Percentiles rank a stretch among this genome's conserved stretches.
Conservation (phyloP, 2,888 invertebrate species). For the Perdita meconis region DNA sequence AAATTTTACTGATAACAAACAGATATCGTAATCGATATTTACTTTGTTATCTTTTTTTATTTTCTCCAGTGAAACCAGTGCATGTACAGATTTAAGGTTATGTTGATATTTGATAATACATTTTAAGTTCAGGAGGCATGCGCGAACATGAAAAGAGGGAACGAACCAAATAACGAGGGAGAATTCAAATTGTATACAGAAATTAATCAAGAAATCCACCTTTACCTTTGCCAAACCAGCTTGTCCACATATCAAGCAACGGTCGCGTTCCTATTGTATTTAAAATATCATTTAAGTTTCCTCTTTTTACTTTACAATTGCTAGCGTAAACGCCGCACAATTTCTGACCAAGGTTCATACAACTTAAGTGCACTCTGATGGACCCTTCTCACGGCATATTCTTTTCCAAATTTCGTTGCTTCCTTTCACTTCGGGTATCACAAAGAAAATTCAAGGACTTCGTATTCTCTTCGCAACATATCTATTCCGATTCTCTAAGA, state of each 20-base stretch:
- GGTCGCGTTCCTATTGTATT: conserved; percentile 6
- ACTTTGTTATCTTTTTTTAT: not conserved
- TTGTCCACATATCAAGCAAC: conserved; percentile 67
- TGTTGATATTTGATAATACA: conserved; percentile 1
- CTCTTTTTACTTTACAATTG: not conserved
- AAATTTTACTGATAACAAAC: not conserved
- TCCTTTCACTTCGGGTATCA: not conserved
- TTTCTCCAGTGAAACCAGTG: not conserved
- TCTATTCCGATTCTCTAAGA: not conserved
- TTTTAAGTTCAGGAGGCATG: conserved; percentile 18
- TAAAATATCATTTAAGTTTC: conserved; percentile 4
- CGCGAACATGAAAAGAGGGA: not conserved
- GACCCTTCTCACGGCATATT: not conserved
- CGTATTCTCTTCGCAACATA: not conserved
- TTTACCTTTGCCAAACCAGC: conserved; percentile 66
- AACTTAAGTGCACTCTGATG: not conserved
- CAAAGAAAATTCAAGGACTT: not conserved
- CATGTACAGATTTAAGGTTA: conserved; percentile 25
- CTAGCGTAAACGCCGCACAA: not conserved
- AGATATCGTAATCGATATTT: not conserved
- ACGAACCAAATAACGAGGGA: conserved; percentile 6
- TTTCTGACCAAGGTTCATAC: not conserved
- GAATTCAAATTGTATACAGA: conserved; percentile 7
- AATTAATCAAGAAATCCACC: too few relatives aligned
- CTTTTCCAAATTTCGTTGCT: not conserved